A percentile compares a stretch with the other conserved stretches of the same genome.
Conservation (phyloP, 2,888 invertebrate genomes). For the Hypomecis punctinalis region DNA sequence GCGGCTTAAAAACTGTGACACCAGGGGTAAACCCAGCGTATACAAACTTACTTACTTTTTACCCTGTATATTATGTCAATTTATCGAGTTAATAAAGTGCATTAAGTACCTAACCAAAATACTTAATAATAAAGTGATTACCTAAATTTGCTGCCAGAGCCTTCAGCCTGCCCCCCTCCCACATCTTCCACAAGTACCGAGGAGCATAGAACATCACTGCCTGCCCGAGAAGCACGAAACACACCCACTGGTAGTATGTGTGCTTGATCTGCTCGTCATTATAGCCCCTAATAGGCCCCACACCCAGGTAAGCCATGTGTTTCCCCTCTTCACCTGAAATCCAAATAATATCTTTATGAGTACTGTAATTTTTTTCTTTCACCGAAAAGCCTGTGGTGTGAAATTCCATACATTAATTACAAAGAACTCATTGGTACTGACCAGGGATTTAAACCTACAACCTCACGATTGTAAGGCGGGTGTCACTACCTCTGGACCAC, state of each 20-base stretch:
- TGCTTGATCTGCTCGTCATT: constrained; percentile 84
- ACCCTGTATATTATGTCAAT: neutral
- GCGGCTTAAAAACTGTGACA: no score
- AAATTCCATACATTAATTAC: no score
- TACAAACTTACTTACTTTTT: no score
- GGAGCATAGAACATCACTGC: constrained; percentile 89
- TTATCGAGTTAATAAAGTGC: no score
- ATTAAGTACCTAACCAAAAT: no score
- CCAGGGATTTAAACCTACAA: no score
- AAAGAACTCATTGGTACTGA: no score
- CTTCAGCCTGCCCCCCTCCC: constrained; percentile 88
- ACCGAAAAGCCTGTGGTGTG: no score
- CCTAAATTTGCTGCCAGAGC: constrained; percentile 86
- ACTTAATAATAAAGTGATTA: constrained; percentile 50
- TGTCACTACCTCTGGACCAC: no score
- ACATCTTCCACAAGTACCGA: constrained; percentile 89
- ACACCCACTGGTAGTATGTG: constrained; percentile 90
- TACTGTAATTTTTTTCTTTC: no score
- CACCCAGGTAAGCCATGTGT: constrained; percentile 81
- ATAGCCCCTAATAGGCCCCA: constrained; percentile 68
- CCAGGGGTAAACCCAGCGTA: no score
- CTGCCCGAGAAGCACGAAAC: constrained; percentile 88
- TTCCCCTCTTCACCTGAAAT: constrained; percentile 76
- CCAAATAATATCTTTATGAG: neutral
- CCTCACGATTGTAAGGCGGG: no score